Conservation (phyloP, 2,888 invertebrate genomes). For the Aricia artaxerxes region DNA sequence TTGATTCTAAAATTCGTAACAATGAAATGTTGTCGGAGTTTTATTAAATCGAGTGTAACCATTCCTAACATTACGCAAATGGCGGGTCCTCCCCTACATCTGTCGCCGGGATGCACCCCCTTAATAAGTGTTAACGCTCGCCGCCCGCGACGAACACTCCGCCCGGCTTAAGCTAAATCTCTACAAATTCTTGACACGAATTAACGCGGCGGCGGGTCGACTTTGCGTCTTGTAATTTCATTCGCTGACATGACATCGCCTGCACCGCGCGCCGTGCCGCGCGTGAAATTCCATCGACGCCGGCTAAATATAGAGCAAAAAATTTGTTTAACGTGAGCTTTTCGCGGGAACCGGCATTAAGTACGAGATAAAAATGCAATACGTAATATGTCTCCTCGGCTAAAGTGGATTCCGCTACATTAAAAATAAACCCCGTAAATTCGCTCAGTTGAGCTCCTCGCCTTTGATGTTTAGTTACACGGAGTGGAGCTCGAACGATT, state of each 20-base stretch:
- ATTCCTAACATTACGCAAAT: slow-evolving; percentile 80
- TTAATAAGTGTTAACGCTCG: slow-evolving; percentile 80
- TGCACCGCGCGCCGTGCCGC: slow-evolving; percentile 47
- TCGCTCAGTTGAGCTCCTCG: neutral
- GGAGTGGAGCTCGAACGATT: neutral
- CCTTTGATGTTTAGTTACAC: slow-evolving; percentile 14
- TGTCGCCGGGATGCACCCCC: slow-evolving; percentile 80
- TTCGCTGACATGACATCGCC: slow-evolving; percentile 46
- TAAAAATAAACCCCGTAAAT: slow-evolving; percentile 19
- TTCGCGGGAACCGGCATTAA: slow-evolving; percentile 9
- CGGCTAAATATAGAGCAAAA: slow-evolving; percentile 19
- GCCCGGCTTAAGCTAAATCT: slow-evolving; percentile 76
- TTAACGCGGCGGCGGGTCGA: slow-evolving; percentile 72
- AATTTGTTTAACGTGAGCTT: slow-evolving; percentile 9
- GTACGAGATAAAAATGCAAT: slow-evolving; percentile 8
- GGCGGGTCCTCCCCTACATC: slow-evolving; percentile 79
- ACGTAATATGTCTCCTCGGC: neutral
- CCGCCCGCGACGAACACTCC: slow-evolving; percentile 73
- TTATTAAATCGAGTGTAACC: slow-evolving; percentile 81
- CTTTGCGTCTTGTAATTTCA: slow-evolving; percentile 72
- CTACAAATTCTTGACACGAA: slow-evolving; percentile 81
- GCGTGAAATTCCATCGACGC: slow-evolving; percentile 26
- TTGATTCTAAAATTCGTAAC: slow-evolving; percentile 79
- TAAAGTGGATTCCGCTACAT: slow-evolving; percentile 18
- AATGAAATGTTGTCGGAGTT: slow-evolving; percentile 79